Evolutionary conservation across 2,113 vertebrate species (phyloP).

Genomic region (Rhipidura dahli): DNA sequence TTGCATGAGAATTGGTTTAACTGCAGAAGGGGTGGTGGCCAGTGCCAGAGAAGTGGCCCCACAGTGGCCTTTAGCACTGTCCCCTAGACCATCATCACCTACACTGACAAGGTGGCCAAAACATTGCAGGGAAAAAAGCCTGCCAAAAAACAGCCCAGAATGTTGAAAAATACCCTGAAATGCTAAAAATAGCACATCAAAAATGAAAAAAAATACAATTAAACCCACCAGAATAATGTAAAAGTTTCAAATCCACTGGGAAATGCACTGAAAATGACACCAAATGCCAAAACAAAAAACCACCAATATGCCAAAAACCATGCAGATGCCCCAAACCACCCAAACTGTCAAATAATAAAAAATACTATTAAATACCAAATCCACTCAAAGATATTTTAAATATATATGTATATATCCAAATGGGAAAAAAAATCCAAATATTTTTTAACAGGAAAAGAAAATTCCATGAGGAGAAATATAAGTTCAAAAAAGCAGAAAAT

Average conservation of each 20-base stretch:
- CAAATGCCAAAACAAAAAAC: background rate
- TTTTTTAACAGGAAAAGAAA: background rate
- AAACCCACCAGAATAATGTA: accelerated
- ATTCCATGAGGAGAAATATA: background rate
- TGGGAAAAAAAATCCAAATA: accelerated
- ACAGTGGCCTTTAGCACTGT: background rate
- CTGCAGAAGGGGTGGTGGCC: background rate
- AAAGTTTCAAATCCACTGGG: background rate
- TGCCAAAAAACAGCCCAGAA: background rate
- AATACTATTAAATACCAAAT: background rate
- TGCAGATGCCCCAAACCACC: accelerated
- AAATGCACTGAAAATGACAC: background rate
- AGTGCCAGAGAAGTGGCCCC: background rate
- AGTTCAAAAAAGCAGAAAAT: background rate
- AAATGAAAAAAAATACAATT: background rate
- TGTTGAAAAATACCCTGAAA: background rate
- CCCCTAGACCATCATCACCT: background rate
- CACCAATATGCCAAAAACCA: background rate
- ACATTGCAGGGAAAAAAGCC: background rate
- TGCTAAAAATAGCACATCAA: background rate
- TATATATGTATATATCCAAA: background rate
- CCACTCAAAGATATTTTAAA: background rate
- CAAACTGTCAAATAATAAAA: background rate
- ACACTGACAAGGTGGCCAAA: background rate
- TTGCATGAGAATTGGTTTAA: background rate